Evolutionary conservation across 1,140 invertebrate species (phyloP), one percentile per base, ranked within the genome.

Genomic region (Phenacoccus solenopsis): DNA sequence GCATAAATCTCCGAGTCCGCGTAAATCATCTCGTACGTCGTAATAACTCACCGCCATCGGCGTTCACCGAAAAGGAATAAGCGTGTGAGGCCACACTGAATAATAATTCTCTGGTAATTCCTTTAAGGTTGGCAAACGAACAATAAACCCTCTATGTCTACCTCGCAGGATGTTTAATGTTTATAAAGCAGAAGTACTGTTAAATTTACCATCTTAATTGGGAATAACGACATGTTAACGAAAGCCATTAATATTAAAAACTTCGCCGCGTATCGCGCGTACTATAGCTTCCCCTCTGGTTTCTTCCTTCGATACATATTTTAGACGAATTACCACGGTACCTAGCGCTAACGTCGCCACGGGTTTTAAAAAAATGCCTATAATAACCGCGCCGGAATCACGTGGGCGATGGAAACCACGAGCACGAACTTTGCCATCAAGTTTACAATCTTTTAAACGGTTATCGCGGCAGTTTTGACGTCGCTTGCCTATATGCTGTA

Each of bases 191-290:
- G 20, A 49, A 32, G 30, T 49, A 49, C 38, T 4, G 5, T 49
- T 16, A n/a, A 49, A 49, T 49, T 49, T 49, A 49, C 20, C 12
- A 49, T 9, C 38, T 49, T 49, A 49, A 49, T 49, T 49, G 38
- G 38, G 38, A 49, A 49, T 49, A 49, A 49, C 38, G 38, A 49
- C 38, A 49, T 49, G 38, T 49, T 49, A 49, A 49, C 38, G 38
- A 49, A 49, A 49, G 38, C 13, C 38, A 49, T 49, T 49, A 49
- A 49, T 49, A 49, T 49, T 49, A 49, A 49, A 49, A 49, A 49
- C 38, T 49, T 49, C 38, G 13, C 38, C 20, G 2, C 38, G 20
- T 49, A n/a, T 3, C 16, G 16, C 20, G 38, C 38, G 16, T 49
- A 49, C 5, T 16, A 49, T 49, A 49, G 30, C 30, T 7, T 32